Base-by-base conservation (phyloP, 2,888 invertebrate genomes). In the Metallyticus violacea region DNA sequence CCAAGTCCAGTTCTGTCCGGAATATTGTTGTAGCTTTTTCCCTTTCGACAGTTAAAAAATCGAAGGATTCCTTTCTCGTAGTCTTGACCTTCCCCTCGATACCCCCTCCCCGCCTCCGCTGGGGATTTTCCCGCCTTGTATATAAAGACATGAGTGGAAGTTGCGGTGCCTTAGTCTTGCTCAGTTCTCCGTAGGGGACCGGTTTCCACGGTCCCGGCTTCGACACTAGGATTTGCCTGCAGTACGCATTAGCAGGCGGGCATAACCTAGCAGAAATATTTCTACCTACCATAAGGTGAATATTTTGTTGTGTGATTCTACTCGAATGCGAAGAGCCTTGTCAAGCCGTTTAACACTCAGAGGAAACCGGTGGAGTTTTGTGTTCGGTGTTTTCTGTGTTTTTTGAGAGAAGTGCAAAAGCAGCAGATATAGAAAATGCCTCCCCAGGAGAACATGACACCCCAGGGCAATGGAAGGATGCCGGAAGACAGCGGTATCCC, bases 11-110 rank as follows among this genome's bases (percentile, higher is more conserved):
- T 62, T 62, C 40, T 62, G 40, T 15, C 40, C 40, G 40, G 40
- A 62, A 62, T 62, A 62, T 62, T 62, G 22, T 62, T 62, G 40
- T 62, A 62, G 40, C 22, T 62, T 62, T 62, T 40, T 7, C 40
- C 40, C 15, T 62, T 62, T 62, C 40, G 15, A 15, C 40, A 62
- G 15, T n/a, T 62, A 62, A 62, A 77, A 83, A 40, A 29, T n/a
- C 77, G 77, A 83, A 83, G 83, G 83, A 77, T 83, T 27, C 83
- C 83, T 77, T 83, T 77, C 85, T 85, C 79, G 62, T 80, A 40
- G 15, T 85, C 85, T 85, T 85, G 85, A 85, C 85, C 85, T 85
- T 85, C 79, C 81, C 85, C 40, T 62, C 77, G 40, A 40, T 85
- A 76, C n/a, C 85, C 81, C 81, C 81, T 76, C 85, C 29, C 81